phyloP scores from a whole-genome alignment of 2,113 vertebrate genomes.

The Oophaga pumilio region DNA sequence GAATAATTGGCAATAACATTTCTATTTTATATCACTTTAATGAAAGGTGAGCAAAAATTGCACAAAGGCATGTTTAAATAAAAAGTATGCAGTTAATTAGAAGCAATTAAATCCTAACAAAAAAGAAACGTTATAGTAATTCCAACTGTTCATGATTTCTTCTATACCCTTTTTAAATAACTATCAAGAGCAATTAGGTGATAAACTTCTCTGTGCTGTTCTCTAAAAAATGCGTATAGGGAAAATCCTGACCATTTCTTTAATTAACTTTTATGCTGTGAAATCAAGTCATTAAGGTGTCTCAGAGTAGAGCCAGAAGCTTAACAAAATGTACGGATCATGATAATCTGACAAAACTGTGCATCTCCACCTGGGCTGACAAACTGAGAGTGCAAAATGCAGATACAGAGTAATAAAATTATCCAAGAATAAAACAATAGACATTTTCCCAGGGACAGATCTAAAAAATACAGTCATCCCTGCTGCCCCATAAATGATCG shows the following conservation, averaged over 20 bases:
- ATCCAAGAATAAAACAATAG: background rate
- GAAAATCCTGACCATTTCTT: conserved; percentile 5
- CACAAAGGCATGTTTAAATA: background rate
- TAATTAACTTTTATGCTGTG: background rate
- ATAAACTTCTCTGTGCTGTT: background rate
- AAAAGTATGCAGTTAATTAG: background rate
- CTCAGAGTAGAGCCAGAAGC: background rate
- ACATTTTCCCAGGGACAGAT: background rate
- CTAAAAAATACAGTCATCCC: background rate
- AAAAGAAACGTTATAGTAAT: conserved; percentile 8
- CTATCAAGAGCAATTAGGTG: background rate
- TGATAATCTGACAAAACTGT: background rate
- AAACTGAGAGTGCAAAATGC: background rate
- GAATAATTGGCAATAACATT: no score
- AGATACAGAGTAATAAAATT: background rate
- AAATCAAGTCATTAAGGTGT: background rate
- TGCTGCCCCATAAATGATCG: background rate
- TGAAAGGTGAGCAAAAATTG: background rate
- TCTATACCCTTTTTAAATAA: background rate
- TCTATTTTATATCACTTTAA: background rate
- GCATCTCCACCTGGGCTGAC: background rate
- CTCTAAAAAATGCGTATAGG: background rate
- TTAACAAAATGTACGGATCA: background rate
- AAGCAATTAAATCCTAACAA: conserved; percentile 13
- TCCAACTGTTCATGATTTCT: background rate